Evolutionary conservation across 2,888 invertebrate genomes (phyloP), one percentile per base, ranked within the genome.

Genomic region (Deilephila elpenor): DNA sequence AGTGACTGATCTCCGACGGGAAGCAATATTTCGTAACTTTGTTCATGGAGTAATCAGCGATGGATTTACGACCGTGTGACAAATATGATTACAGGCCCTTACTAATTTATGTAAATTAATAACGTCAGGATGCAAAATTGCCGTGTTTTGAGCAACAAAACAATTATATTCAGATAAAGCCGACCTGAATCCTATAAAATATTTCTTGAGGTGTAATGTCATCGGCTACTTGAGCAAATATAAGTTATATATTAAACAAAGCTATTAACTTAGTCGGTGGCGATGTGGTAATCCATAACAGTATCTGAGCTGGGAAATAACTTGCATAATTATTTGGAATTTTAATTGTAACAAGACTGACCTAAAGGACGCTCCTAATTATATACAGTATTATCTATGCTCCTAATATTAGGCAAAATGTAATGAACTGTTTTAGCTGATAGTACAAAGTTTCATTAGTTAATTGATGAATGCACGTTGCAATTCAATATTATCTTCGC

Each of bases 381-480:
- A n/a, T n/a, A n/a, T n/a, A n/a, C n/a, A n/a, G n/a, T n/a, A n/a
- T n/a, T n/a, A n/a, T n/a, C n/a, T n/a, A n/a, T n/a, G 61, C 20
- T 37, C 37, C 44, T 44, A 6, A 11, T 25, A 62, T 62, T 34
- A 37, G 62, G n/a, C 37, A 17, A 67, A 67, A 51, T 11, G 25
- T 44, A 67, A 67, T 25, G 25, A 20, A 17, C 25, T n/a, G 1
- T 78, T 73, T 75, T 14, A 77, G 76, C 75, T 75, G 34, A 56
- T 19, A 56, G n/a, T 37, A 19, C 32, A 72, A 62, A 19, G 74
- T 76, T 76, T 73, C 74, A 77, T 74, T 75, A 74, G 74, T 70
- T 62, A 32, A 77, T 78, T 76, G 76, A 79, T 78, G 76, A 77
- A 77, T 77, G 76, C 70, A 72, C 72, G 74, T 71, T 73, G 75